Evolutionary conservation across 2,113 vertebrate species (phyloP).

Genomic region (Sula dactylatra): DNA sequence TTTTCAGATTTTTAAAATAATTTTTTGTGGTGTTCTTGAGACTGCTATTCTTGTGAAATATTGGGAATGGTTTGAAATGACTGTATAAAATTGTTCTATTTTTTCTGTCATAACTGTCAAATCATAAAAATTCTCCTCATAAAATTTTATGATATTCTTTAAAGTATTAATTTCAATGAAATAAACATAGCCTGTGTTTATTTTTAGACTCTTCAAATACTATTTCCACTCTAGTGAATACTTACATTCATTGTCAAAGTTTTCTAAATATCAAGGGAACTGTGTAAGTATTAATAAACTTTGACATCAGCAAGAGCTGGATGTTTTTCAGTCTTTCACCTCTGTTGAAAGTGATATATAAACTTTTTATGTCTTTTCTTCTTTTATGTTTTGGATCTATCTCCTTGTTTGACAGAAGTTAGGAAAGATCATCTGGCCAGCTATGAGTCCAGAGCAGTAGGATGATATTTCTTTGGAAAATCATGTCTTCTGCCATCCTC

Average conservation of each 20-base stretch:
- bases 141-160: not conserved
- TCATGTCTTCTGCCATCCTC: not conserved
- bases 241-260: constrained; percentile 1
- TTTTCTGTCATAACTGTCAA: not conserved
- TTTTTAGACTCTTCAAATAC: not conserved
- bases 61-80: not conserved
- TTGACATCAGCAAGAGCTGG: not conserved
- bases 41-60: not conserved
- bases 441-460: not conserved
- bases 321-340: not conserved
- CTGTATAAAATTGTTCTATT: not conserved
- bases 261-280: not conserved
- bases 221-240: not conserved
- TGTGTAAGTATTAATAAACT: not conserved
- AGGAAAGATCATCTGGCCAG: not conserved
- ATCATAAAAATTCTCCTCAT: not conserved
- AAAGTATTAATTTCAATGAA: not conserved
- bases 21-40: not conserved
- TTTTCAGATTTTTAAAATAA: not conserved
- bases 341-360: not conserved
- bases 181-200: not conserved
- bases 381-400: not conserved
- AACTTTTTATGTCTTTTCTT: not conserved
- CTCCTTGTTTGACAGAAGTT: not conserved
- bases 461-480: not conserved